Base-by-base conservation (phyloP, 2,113 vertebrate genomes). In the Heterocephalus glaber region DNA sequence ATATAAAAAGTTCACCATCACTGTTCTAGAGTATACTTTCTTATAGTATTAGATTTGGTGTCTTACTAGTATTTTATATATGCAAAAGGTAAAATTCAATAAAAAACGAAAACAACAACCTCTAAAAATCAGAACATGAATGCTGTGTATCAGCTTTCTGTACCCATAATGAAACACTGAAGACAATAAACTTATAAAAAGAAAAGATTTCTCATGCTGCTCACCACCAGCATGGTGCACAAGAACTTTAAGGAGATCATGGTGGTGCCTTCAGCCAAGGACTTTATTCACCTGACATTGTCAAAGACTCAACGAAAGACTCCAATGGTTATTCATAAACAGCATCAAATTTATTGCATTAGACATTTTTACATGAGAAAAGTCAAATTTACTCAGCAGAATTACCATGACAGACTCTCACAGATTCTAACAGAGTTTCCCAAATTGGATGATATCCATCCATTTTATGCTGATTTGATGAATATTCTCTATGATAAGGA, bases 211-310 rank as follows among this genome's bases (percentile, higher is more conserved):
- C 72, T 74, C 11, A 81, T 92, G 16, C 9, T 1, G 4, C 54
- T 0, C 12, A 3, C 56, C 0, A 83, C 24, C 2, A 83, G 91
- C 85, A 99, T 99, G 99, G 99, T 99, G 97, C 99, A 99, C n/a
- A 99, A 99, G 94, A 99, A 99, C 97, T 99, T 99, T 95, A 99
- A 99, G 98, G 99, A 99, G 98, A 99, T 99, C 90, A 99, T 98
- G 98, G 99, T 99, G 98, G 99, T 99, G 68, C 99, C 99, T 56
- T 99, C 99, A 90, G 98, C 99, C 10, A 99, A 99, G 99, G 99
- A 99, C 87, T 99, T 99, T 97, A 99, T 99, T 81, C 99, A 99
- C 95, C 92, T 99, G 98, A 99, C 99, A 0, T 98, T 99, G 97
- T 99, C 99, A 11, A 99, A 99, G 98, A 99, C 99, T 0, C 99